Evolutionary conservation across 2,113 vertebrate species (phyloP), one percentile per base, ranked within the genome.

Genomic region (Plecotus auritus): DNA sequence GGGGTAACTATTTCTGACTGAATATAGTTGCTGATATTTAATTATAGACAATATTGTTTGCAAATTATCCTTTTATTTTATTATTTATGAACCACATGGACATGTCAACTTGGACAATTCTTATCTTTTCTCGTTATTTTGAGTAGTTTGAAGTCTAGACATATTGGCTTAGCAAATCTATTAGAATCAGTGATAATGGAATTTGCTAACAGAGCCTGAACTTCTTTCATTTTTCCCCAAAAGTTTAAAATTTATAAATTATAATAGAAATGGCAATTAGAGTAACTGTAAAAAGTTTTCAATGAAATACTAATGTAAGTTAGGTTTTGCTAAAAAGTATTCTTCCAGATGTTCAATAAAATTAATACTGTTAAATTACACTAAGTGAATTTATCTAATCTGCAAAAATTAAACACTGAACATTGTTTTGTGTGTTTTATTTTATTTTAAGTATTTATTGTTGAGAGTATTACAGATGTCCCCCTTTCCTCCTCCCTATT

Each of bases 1-100:
- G 87, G 51, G n/a, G 74, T 89, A 89, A 76, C 88, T 96, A 76
- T 84, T 87, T 64, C 61, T 83, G n/a, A 77, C 69, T 91, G 23
- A 95, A 95, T 85, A 81, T 64, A 95, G 85, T 86, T 91, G 70
- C 35, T 93, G 18, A 20, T 87, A 66, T 94, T 94, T 91, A 96
- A 95, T 94, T 95, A 91, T 13, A 92, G 47, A 83, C 51, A 92
- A 74, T 56, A 85, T 83, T 54, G 12, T 12, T 87, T 76, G n/a
- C 95, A 95, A 76, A 76, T 42, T 90, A 5, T 20, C 45, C 13
- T 89, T 95, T 93, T 59, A 59, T 88, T 86, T 87, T 93, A 76
- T 56, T 91, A 81, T 93, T 91, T 49, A 82, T 93, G 90, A 96
- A 69, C 42, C 51, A 92, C 10, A 14, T 88, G 32, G 40, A 40